Evolutionary conservation across 1,140 invertebrate genomes (phyloP), one percentile per base, ranked within the genome.

Genomic region (Ceratina australensis): DNA sequence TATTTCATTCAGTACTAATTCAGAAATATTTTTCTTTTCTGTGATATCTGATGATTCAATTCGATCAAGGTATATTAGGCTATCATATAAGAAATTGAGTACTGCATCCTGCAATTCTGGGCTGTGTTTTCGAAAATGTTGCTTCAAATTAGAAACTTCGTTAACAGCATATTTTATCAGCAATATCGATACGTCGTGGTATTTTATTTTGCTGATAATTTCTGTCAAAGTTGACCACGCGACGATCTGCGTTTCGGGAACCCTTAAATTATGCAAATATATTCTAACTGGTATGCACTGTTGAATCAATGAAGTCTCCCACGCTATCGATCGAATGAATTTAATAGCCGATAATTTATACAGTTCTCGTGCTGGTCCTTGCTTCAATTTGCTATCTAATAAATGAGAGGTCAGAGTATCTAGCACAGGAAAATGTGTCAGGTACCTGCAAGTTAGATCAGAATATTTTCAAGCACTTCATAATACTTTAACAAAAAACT

Each of bases 71-170:
- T 79, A 54, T 15, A 52, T 79, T 24, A 88, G 24, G 47, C 81
- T 63, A 1, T 54, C 64, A 50, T 86, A 89, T 5, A 91, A 66
- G 57, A 89, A 91, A 54, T 89, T 79, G 28, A 84, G 87, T 10
- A 90, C 75, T 16, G 73, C 72, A 82, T 87, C 85, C 78, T 89
- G 82, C n/a, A 90, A 59, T 64, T 88, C 82, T 33, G 84, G 84
- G 84, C 85, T 79, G 15, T 72, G 78, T 54, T 52, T 67, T 18
- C 54, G 20, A n/a, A 85, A 24, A 63, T 63, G 8, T n/a, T 69
- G 3, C 12, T 54, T n/a, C 1, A 67, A 75, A 68, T 80, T 65
- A 7, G 54, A 15, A 61, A 81, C 78, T 72, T 60, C 22, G 12
- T 57, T 54, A 54, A 85, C 68, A 28, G 66, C 78, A 20, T 74